phyloP scores from a whole-genome alignment of 2,113 vertebrate genomes.

The Xiphophorus hellerii region DNA sequence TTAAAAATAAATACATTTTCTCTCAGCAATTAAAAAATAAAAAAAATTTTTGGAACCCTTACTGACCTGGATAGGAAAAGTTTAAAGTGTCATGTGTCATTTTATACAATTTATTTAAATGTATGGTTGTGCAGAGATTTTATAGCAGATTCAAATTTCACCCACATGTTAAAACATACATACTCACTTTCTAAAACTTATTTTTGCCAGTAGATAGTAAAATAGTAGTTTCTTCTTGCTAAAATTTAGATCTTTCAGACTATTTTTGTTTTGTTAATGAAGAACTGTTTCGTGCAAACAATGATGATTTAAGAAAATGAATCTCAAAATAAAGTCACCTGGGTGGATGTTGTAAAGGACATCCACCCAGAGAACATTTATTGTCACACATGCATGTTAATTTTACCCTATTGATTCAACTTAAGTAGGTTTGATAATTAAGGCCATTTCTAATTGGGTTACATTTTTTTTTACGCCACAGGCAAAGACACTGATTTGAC shows the following conservation, averaged over 20 bases:
- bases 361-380: not conserved
- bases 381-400: not conserved
- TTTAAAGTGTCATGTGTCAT: too few relatives aligned
- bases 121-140: not conserved
- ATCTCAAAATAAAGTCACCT: not conserved
- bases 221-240: too few relatives aligned
- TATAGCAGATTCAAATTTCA: not conserved
- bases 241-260: too few relatives aligned
- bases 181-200: too few relatives aligned
- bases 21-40: too few relatives aligned
- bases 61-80: too few relatives aligned
- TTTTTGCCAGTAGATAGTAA: too few relatives aligned
- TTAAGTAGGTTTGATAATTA: slow-evolving; percentile 1
- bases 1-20: too few relatives aligned
- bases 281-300: not conserved
- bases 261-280: too few relatives aligned
- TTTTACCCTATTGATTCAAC: not conserved
- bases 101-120: too few relatives aligned
- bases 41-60: too few relatives aligned
- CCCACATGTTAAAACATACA: not conserved
- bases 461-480: not conserved
- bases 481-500: not conserved
- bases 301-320: not conserved
- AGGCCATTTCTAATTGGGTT: not conserved
- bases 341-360: not conserved